Evolutionary conservation across 2,888 invertebrate species (phyloP).

Genomic region (Stramonita haemastoma): DNA sequence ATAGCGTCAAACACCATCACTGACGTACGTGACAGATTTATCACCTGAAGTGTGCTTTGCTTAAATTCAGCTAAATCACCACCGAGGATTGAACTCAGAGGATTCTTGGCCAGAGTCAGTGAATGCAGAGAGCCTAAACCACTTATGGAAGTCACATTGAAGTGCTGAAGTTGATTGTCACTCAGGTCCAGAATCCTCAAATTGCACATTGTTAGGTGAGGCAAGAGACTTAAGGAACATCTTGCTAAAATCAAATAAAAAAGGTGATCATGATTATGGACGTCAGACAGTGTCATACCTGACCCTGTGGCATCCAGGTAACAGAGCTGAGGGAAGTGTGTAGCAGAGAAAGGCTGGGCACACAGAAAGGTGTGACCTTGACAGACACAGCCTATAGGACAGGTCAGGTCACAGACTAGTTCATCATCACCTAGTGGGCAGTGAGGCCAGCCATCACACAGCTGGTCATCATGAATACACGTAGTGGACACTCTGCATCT

Average conservation of each 20-base stretch:
- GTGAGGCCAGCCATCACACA: conserved; percentile 28
- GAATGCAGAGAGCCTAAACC: not conserved
- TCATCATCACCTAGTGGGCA: not conserved
- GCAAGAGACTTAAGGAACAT: not conserved
- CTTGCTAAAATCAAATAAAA: not conserved
- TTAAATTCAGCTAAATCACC: not conserved
- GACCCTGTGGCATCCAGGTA: not conserved
- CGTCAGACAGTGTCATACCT: not conserved
- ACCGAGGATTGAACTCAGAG: not conserved
- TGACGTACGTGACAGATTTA: not conserved
- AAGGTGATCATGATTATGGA: not conserved
- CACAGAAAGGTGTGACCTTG: not conserved
- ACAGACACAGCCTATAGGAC: not conserved
- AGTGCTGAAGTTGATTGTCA: not conserved
- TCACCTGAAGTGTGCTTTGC: not conserved
- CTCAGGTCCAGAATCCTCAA: not conserved
- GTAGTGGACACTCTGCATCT: not conserved
- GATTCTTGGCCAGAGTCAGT: not conserved
- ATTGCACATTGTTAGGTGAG: not conserved
- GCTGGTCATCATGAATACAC: not conserved
- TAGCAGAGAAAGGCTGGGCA: not conserved
- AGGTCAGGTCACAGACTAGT: not conserved
- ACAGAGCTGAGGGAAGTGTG: not conserved
- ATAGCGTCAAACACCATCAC: not conserved
- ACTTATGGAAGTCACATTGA: not conserved